Conservation (phyloP, 1,140 invertebrate species). For the Grapholita molesta region DNA sequence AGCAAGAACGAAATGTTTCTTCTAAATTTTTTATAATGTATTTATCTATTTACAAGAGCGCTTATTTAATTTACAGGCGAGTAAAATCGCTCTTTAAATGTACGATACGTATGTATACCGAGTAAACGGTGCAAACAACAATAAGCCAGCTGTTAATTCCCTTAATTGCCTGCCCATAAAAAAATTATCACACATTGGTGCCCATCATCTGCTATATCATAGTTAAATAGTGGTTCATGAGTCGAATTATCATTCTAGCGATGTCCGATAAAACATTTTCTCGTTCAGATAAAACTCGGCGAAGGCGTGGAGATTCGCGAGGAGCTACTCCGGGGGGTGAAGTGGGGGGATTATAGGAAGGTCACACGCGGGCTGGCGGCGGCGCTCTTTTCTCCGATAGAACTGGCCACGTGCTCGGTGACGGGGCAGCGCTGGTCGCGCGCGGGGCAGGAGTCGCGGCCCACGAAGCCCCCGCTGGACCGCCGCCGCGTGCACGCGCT, state of each 20-base stretch:
- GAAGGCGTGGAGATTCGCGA: conserved; percentile 85
- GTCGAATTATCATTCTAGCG: neutral
- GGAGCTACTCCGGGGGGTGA: conserved; percentile 83
- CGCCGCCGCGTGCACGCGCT: conserved; percentile 85
- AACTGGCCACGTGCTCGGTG: conserved; percentile 85
- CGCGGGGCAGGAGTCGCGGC: conserved; percentile 83
- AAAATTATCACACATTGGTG: neutral
- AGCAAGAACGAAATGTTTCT: too few species aligned
- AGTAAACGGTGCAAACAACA: neutral
- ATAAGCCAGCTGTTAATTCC: neutral
- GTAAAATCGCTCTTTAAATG: neutral
- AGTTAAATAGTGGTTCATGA: neutral
- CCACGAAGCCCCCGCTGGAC: conserved; percentile 85
- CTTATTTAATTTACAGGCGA: neutral
- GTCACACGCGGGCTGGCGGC: conserved; percentile 84
- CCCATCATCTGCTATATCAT: neutral
- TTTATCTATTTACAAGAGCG: neutral
- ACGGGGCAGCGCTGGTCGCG: conserved; percentile 87
- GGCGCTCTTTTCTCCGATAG: conserved; percentile 85
- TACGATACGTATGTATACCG: neutral
- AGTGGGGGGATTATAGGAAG: conserved; percentile 86
- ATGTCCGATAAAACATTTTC: conserved; percentile 1
- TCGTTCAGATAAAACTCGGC: conserved; percentile 82
- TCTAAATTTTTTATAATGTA: neutral
- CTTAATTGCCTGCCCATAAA: neutral